phyloP scores from a whole-genome alignment of 1,140 invertebrate species.

The Drosophila ercepeae region DNA sequence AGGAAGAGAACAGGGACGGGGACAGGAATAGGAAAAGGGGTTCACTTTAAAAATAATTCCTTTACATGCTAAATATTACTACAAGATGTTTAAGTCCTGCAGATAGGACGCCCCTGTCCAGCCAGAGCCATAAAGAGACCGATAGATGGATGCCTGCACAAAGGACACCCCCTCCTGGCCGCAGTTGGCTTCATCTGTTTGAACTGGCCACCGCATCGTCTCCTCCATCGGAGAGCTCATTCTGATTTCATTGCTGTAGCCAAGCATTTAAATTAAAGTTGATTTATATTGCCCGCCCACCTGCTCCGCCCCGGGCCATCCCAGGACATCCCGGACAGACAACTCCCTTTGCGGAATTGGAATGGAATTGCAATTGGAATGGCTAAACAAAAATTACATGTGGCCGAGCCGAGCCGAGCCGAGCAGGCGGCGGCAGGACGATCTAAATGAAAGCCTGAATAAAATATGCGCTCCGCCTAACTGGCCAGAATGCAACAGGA shows the following conservation, averaged over 20 bases:
- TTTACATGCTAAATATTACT: too few species aligned
- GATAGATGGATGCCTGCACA: conserved; percentile 1
- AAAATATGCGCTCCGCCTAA: conserved; percentile 64
- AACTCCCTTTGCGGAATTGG: conserved; percentile 42
- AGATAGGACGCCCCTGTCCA: neutral
- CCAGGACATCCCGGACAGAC: neutral
- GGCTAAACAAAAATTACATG: conserved; percentile 65
- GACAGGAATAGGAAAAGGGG: neutral
- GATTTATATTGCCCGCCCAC: conserved; percentile 59
- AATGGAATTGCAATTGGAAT: conserved; percentile 73
- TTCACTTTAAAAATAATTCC: neutral
- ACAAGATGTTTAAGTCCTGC: neutral
- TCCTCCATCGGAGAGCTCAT: conserved; percentile 7
- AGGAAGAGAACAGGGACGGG: neutral
- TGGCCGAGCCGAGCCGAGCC: conserved; percentile 3
- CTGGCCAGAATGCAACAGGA: conserved; percentile 64
- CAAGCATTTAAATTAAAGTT: conserved; percentile 75
- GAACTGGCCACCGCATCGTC: too few species aligned
- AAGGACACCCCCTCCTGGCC: conserved; percentile 31
- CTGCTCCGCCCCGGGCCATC: neutral
- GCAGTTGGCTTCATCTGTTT: conserved; percentile 37
- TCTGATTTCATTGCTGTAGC: conserved; percentile 35
- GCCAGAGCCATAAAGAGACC: neutral
- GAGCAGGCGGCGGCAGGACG: neutral
- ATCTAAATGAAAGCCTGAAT: conserved; percentile 64